phyloP scores from a whole-genome alignment of 2,888 invertebrate genomes.

The Eupithecia insigniata region DNA sequence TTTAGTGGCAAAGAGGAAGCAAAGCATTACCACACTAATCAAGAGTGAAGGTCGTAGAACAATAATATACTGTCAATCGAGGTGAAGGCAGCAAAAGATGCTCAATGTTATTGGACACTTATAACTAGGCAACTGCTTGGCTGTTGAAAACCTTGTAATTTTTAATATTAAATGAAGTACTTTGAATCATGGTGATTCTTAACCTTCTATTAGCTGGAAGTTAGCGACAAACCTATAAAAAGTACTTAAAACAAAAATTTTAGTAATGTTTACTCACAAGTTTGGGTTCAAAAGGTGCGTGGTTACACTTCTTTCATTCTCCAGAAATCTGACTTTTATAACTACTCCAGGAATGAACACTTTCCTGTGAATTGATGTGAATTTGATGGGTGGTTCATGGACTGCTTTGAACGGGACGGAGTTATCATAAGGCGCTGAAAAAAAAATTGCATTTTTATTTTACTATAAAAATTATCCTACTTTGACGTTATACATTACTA shows the following conservation, averaged over 20 bases:
- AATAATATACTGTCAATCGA: not conserved
- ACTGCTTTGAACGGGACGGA: constrained; percentile 87
- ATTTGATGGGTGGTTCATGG: constrained; percentile 88
- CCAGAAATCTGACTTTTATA: constrained; percentile 89
- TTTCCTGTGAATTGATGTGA: constrained; percentile 89
- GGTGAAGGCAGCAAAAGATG: constrained; percentile 7
- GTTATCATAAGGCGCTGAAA: constrained; percentile 58
- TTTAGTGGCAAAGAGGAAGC: constrained; percentile 1
- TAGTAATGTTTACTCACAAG: constrained; percentile 85
- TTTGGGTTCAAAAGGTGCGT: constrained; percentile 95
- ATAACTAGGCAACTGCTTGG: not conserved
- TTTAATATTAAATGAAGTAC: not conserved
- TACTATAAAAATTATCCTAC: not conserved
- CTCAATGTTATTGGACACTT: not conserved
- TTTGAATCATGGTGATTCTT: not conserved
- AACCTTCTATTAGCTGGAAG: not conserved
- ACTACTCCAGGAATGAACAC: constrained; percentile 92
- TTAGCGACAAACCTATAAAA: too few species aligned
- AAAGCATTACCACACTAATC: not conserved
- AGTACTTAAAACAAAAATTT: too few species aligned
- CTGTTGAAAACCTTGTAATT: not conserved
- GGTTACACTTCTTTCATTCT: constrained; percentile 92
- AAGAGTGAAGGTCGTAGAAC: constrained; percentile 4
- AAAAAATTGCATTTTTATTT: not conserved
- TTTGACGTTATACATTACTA: not conserved